These are phyloP conservation scores for Coleophora flavipennella DNA, from an alignment of 2,888 invertebrate genomes.

Conservation along the genomic window DNA sequence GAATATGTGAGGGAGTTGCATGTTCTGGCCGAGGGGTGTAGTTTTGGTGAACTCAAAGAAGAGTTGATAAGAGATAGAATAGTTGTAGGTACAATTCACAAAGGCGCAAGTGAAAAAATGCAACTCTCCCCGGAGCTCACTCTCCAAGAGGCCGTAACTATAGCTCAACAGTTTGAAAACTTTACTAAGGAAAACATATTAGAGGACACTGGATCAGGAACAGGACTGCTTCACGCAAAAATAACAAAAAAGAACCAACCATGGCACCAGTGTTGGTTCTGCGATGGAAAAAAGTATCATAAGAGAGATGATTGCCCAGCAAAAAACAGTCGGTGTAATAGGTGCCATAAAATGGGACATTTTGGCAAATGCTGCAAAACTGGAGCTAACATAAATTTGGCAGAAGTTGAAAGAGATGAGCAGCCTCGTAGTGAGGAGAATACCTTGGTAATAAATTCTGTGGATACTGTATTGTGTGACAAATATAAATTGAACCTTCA, in stretches of 20 bases:
- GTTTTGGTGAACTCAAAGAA: neutral
- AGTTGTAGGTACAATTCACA: neutral
- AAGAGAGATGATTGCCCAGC: neutral
- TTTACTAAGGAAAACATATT: neutral
- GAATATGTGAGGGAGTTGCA: neutral
- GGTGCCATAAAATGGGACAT: neutral
- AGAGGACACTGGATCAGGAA: neutral
- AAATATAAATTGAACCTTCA: neutral
- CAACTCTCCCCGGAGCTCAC: neutral
- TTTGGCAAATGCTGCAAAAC: neutral
- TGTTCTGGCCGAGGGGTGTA: neutral
- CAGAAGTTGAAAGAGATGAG: neutral
- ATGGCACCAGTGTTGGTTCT: neutral
- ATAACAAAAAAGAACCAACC: neutral
- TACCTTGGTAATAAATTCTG: neutral
- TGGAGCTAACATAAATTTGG: neutral
- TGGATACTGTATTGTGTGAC: neutral
- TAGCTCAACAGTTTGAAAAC: neutral
- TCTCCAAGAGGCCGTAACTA: neutral
- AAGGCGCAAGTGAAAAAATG: neutral
- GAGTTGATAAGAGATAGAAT: slow-evolving; percentile 1
- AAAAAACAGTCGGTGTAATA: neutral
- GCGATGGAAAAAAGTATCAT: neutral
- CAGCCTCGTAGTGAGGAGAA: neutral
- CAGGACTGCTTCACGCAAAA: neutral